Evolutionary conservation across 64 coral and sea anemone species (phyloP).

Genomic region (Exaiptasia diaphana): DNA sequence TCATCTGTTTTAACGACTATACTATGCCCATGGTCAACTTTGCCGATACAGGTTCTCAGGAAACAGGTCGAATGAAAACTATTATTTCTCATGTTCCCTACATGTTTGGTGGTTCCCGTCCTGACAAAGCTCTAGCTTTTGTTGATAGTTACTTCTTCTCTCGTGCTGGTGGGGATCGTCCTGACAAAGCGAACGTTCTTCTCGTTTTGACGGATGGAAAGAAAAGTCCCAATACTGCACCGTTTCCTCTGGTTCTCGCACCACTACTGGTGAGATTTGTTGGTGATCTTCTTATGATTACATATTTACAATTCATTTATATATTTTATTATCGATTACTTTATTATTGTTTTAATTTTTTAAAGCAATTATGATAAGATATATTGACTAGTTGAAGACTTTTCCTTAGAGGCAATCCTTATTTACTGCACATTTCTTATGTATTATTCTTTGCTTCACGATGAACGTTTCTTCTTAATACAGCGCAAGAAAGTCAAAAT

Average conservation of each 20-base stretch:
- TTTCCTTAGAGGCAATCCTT: no score
- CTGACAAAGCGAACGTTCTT: conserved; percentile 1
- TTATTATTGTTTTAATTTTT: no score
- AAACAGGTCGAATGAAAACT: conserved; percentile 5
- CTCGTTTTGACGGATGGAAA: conserved; percentile 39
- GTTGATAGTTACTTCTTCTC: conserved; percentile 19
- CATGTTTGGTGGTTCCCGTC: background rate
- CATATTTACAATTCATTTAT: no score
- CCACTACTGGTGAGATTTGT: background rate
- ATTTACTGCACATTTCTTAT: no score
- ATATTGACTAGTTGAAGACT: no score
- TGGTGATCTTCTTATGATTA: no score
- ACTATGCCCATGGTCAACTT: conserved; percentile 1
- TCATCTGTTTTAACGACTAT: conserved; percentile 16
- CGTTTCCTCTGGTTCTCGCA: background rate
- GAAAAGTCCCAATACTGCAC: background rate
- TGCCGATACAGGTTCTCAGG: background rate
- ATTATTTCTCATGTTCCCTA: background rate
- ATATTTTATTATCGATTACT: no score
- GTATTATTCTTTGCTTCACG: background rate
- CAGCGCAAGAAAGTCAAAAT: conserved; percentile 52
- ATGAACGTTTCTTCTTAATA: background rate
- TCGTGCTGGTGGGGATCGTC: background rate
- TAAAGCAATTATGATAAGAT: no score
- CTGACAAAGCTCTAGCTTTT: conserved; percentile 11